A percentile compares a stretch with the other conserved stretches of the same genome.
phyloP scores from a whole-genome alignment of 92 coral and sea anemone species.

The Epizoanthus fatuus region DNA sequence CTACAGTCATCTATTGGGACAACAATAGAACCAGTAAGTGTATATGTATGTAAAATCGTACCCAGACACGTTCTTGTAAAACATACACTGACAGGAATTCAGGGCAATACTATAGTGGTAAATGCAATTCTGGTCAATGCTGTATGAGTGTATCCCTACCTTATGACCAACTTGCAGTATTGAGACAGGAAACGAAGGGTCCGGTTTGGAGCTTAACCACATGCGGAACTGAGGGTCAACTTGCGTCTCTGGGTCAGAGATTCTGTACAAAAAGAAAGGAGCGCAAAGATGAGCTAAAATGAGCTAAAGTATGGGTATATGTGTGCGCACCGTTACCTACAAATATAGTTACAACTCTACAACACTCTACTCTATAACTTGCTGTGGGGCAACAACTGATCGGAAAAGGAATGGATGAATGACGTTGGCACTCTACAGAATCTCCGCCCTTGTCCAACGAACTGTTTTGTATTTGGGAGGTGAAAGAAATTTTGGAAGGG shows the following conservation, averaged over 20 bases:
- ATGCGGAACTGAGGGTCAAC: slow-evolving; percentile 96
- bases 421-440: too few species aligned
- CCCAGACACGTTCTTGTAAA: neutral
- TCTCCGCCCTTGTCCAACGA: too few species aligned
- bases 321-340: too few species aligned
- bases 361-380: too few species aligned
- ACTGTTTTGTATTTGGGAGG: too few species aligned
- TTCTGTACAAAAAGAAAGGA: slow-evolving; percentile 53
- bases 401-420: neutral
- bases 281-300: neutral
- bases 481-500: too few species aligned
- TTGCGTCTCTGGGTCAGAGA: slow-evolving; percentile 79
- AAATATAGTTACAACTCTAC: neutral
- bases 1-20: slow-evolving; percentile 90
- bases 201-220: slow-evolving; percentile 99
- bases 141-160: slow-evolving; percentile 53
- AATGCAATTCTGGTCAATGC: neutral
- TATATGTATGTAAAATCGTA: neutral
- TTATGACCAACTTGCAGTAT: slow-evolving; percentile 95
- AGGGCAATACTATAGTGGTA: neutral
- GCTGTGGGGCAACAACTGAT: too few species aligned
- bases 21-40: neutral
- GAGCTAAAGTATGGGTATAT: neutral
- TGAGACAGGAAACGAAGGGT: slow-evolving; percentile 92
- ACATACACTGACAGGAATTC: neutral